phyloP scores from a whole-genome alignment of 2,113 vertebrate genomes.

The Cinclus mexicanus region DNA sequence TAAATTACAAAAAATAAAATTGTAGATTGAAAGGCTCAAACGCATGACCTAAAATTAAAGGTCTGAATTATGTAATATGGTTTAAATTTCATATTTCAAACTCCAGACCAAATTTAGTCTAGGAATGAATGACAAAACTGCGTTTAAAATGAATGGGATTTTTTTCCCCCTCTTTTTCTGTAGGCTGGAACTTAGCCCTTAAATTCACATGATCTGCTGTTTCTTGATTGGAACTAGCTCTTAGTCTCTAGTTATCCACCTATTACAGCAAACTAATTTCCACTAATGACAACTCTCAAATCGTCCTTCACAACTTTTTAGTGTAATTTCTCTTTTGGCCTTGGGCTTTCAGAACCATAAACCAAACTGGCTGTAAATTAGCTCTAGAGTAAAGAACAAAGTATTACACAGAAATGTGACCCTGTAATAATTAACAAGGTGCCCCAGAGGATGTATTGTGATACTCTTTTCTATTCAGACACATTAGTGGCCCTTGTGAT shows the following conservation, averaged over 20 bases:
- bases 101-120: not conserved
- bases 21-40: not conserved
- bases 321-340: not conserved
- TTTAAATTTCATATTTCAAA: not conserved
- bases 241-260: not conserved
- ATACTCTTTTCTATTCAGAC: not conserved
- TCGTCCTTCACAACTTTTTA: not conserved
- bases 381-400: constrained; percentile 12
- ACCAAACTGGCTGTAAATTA: constrained; percentile 4
- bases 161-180: fast-evolving
- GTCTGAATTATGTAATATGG: not conserved
- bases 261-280: not conserved
- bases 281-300: not conserved
- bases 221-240: not conserved
- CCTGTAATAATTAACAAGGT: constrained; percentile 32
- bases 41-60: not conserved
- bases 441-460: constrained; percentile 1
- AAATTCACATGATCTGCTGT: not conserved
- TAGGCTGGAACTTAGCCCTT: not conserved
- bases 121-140: not conserved
- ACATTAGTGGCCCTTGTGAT: not conserved
- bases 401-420: constrained; percentile 6
- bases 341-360: not conserved
- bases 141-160: not conserved
- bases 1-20: not conserved